phyloP scores from a whole-genome alignment of 2,113 vertebrate species.

The Lophochroa leadbeateri region DNA sequence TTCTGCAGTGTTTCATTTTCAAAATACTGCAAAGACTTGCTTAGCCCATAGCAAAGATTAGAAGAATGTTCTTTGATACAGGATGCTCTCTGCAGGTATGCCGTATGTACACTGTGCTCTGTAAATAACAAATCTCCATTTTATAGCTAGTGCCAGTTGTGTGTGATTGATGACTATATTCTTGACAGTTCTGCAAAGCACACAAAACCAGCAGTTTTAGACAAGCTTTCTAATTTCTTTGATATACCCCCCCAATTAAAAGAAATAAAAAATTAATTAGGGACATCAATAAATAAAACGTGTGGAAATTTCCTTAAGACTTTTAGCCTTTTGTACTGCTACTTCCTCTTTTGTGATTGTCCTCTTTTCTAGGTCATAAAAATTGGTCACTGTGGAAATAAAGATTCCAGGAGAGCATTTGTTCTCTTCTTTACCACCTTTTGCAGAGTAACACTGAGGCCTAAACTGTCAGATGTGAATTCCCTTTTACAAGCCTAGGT shows the following conservation, averaged over 20 bases:
- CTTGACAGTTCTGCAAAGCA: constrained; percentile 5
- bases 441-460: background rate
- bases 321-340: background rate
- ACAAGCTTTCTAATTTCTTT: background rate
- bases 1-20: background rate
- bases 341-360: background rate
- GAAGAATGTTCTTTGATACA: background rate
- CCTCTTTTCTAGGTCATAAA: constrained; percentile 5
- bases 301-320: background rate
- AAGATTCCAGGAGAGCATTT: background rate
- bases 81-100: background rate
- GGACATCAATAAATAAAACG: background rate
- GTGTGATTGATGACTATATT: background rate
- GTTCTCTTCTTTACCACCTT: background rate
- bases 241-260: background rate
- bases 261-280: background rate
- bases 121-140: constrained; percentile 11
- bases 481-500: background rate
- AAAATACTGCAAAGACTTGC: background rate
- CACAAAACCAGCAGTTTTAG: background rate
- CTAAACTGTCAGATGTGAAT: background rate
- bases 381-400: background rate
- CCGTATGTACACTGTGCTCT: background rate
- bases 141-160: background rate
- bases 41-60: background rate